Evolutionary conservation across 2,113 vertebrate genomes (phyloP).

Genomic region (Circaetus gallicus): DNA sequence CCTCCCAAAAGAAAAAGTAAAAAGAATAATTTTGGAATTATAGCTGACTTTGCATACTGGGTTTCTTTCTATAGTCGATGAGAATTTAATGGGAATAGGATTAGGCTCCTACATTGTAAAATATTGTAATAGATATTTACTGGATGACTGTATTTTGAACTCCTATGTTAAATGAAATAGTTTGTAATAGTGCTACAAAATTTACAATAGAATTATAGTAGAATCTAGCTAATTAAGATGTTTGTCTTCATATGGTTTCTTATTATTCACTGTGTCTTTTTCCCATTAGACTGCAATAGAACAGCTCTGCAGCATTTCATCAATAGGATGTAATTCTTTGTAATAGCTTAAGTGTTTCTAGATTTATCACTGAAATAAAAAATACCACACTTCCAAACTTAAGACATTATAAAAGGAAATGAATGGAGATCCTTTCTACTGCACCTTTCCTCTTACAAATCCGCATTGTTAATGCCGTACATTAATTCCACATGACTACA

Average conservation of each 20-base stretch:
- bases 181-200: background rate
- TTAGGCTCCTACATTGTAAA: background rate
- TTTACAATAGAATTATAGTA: conserved; percentile 36
- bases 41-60: background rate
- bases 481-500: conserved; percentile 19
- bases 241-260: conserved; percentile 54
- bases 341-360: conserved; percentile 51
- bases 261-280: conserved; percentile 29
- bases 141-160: background rate
- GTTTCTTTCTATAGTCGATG: background rate
- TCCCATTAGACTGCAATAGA: conserved; percentile 35
- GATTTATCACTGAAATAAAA: conserved; percentile 59
- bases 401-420: conserved; percentile 19
- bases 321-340: conserved; percentile 42
- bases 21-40: background rate
- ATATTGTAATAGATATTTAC: background rate
- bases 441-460: background rate
- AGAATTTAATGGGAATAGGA: background rate
- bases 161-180: background rate
- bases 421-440: conserved; percentile 2
- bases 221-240: conserved; percentile 49
- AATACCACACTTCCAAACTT: conserved; percentile 18
- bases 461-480: background rate
- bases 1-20: background rate
- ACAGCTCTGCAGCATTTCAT: conserved; percentile 27